A percentile compares a stretch with the other conserved stretches of the same genome.
Evolutionary conservation across 2,888 invertebrate genomes (phyloP).

Genomic region (Hypomecis punctinalis): DNA sequence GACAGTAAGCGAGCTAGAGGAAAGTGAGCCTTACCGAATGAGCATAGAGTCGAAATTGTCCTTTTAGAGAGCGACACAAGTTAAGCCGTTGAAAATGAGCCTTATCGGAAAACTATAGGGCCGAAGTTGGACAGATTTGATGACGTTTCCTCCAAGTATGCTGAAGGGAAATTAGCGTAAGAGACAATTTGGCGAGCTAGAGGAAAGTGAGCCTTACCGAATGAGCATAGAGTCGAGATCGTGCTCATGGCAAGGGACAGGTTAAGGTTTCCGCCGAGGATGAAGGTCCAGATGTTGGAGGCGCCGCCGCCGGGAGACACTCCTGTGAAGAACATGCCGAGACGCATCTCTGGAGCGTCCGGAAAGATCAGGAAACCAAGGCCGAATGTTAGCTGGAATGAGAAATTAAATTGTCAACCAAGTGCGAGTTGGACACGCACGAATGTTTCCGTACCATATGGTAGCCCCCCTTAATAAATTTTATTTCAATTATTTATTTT

Average conservation of each 20-base stretch:
- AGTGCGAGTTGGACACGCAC: too few species aligned
- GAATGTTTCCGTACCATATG: too few species aligned
- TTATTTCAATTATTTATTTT: too few species aligned
- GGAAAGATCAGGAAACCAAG: conserved; percentile 90
- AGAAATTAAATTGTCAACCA: too few species aligned
- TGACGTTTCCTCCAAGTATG: too few species aligned
- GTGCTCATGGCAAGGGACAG: conserved; percentile 98
- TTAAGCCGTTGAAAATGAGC: conserved; percentile 81
- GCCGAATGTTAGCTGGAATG: conserved; percentile 87
- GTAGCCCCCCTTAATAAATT: too few species aligned
- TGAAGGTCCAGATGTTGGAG: conserved; percentile 97
- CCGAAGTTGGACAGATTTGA: too few species aligned
- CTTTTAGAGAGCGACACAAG: conserved; percentile 98
- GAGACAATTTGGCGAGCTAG: too few species aligned
- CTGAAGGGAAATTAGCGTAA: too few species aligned
- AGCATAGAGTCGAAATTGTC: conserved; percentile 93
- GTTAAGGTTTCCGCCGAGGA: conserved; percentile 96
- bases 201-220: conserved; percentile 83
- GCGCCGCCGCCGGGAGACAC: conserved; percentile 97
- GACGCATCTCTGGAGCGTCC: conserved; percentile 83
- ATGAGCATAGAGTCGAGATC: conserved; percentile 93
- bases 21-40: conserved; percentile 92
- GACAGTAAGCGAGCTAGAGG: too few species aligned
- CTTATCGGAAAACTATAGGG: too few species aligned
- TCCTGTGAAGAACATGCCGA: conserved; percentile 96